Percentiles rank a stretch among this genome's conserved stretches.
Evolutionary conservation across 1,140 invertebrate genomes (phyloP).

Genomic region (Hylyphantes graminicola): DNA sequence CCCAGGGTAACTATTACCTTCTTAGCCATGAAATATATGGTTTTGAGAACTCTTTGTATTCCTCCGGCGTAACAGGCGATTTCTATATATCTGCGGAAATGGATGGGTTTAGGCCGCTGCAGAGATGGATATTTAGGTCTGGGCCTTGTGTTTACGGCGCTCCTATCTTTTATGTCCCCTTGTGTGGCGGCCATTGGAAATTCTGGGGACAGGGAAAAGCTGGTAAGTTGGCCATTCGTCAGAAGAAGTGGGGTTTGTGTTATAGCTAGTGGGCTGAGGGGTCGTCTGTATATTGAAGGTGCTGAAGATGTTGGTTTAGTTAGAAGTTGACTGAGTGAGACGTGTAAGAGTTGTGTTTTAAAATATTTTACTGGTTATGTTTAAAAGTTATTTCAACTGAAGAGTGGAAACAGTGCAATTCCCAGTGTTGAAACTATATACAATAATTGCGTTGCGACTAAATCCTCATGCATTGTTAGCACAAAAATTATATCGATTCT

Average conservation of each 20-base stretch:
- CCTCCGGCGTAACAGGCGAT: constrained; percentile 38
- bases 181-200: constrained; percentile 1
- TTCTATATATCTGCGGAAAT: constrained; percentile 49
- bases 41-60: constrained; percentile 43
- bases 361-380: too few species aligned
- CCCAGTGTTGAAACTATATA: too few species aligned
- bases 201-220: neutral
- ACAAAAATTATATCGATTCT: too few species aligned
- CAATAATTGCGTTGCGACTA: too few species aligned
- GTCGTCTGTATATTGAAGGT: neutral
- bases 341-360: too few species aligned
- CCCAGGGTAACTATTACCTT: constrained; percentile 48
- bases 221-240: constrained; percentile 34
- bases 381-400: too few species aligned
- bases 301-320: too few species aligned
- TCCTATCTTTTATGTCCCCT: neutral
- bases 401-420: too few species aligned
- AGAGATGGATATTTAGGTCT: constrained; percentile 40
- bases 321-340: too few species aligned
- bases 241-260: neutral
- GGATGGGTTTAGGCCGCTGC: neutral
- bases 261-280: neutral
- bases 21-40: constrained; percentile 45
- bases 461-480: too few species aligned
- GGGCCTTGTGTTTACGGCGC: constrained; percentile 8